phyloP scores from a whole-genome alignment of 2,888 invertebrate species.

The Bedellia somnulentella region DNA sequence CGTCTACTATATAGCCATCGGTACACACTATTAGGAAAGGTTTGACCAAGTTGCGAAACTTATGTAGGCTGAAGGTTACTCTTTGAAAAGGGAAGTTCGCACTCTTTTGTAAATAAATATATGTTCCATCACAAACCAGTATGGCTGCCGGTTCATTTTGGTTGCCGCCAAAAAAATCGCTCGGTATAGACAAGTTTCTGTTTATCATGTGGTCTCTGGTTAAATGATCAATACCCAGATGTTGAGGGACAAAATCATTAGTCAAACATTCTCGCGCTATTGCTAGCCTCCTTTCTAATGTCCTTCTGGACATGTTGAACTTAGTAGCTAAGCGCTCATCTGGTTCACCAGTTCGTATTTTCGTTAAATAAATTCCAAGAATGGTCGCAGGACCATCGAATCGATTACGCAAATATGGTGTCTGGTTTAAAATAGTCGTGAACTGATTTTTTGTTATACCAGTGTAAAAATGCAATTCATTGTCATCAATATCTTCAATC shows the following conservation, averaged over 20 bases:
- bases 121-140: conserved; percentile 12
- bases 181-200: conserved; percentile 1
- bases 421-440: conserved; percentile 4
- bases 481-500: conserved; percentile 4
- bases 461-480: conserved; percentile 7
- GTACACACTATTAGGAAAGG: conserved; percentile 7
- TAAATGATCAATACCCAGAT: conserved; percentile 4
- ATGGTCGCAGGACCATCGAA: conserved; percentile 1
- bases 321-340: conserved; percentile 4
- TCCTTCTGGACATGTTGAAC: conserved; percentile 5
- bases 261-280: too few species aligned
- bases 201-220: background rate
- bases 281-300: conserved; percentile 1
- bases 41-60: conserved; percentile 4
- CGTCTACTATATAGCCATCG: conserved; percentile 9
- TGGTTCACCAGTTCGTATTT: conserved; percentile 8
- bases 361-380: conserved; percentile 7
- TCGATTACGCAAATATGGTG: conserved; percentile 4
- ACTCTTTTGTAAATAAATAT: conserved; percentile 11
- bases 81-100: too few species aligned
- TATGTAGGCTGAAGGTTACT: conserved; percentile 10
- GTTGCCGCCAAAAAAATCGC: conserved; percentile 4
- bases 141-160: conserved; percentile 8
- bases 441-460: conserved; percentile 6
- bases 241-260: conserved; percentile 6